Percentiles rank a stretch among this genome's conserved stretches.
These are phyloP conservation scores for Betta splendens DNA, from an alignment of 2,797 vertebrate species.

Conservation along the genomic window DNA sequence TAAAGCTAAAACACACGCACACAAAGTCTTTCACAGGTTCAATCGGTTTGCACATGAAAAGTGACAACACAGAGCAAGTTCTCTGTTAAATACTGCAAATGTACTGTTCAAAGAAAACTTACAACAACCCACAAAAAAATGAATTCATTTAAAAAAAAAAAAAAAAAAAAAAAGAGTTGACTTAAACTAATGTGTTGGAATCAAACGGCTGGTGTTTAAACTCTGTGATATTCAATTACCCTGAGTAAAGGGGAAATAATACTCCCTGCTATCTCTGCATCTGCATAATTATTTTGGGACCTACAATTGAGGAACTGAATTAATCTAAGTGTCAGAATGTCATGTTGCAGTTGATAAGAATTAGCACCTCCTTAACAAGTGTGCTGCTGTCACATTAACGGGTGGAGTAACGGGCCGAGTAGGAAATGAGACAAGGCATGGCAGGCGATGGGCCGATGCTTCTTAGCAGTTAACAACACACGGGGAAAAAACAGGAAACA, in stretches of 20 bases:
- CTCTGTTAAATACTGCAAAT: too few species aligned
- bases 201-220: conserved; percentile 5
- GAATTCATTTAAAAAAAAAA: too few species aligned
- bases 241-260: conserved; percentile 1
- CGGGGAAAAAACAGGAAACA: neutral
- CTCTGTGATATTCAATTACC: conserved; percentile 41
- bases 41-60: conserved; percentile 22
- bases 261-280: conserved; percentile 15
- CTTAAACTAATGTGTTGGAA: neutral
- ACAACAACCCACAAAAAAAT: neutral
- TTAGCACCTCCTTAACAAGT: conserved; percentile 53
- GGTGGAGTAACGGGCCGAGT: conserved; percentile 21
- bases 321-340: conserved; percentile 48
- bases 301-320: conserved; percentile 17
- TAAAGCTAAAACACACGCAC: neutral
- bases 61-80: neutral
- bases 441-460: neutral
- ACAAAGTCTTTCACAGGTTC: conserved; percentile 8
- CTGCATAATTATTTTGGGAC: conserved; percentile 34
- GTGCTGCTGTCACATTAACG: neutral
- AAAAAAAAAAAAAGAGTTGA: neutral
- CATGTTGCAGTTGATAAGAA: conserved; percentile 46
- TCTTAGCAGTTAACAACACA: neutral
- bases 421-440: conserved; percentile 8
- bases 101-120: neutral